Evolutionary conservation across 2,888 invertebrate genomes (phyloP).

Genomic region (Germaria angustata): DNA sequence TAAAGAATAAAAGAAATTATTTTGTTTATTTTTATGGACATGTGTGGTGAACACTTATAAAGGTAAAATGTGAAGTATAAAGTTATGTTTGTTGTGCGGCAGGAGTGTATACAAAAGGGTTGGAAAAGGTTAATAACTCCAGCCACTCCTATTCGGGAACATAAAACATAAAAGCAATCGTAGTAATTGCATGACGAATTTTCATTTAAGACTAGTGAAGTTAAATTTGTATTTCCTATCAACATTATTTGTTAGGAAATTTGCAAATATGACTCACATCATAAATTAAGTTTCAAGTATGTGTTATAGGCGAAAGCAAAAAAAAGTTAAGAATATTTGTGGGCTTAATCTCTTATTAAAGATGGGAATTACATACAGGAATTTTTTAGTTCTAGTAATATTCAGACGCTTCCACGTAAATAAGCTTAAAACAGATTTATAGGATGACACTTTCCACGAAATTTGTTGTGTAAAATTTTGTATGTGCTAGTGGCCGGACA

Average conservation of each 20-base stretch:
- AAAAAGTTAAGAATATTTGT: too few relatives aligned
- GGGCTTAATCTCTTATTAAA: not conserved
- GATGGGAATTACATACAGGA: not conserved
- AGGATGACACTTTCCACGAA: too few relatives aligned
- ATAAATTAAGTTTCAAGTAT: not conserved
- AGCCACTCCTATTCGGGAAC: slow-evolving; percentile 17
- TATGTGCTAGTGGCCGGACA: too few relatives aligned
- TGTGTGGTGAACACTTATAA: slow-evolving; percentile 47
- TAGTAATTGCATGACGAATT: slow-evolving; percentile 33
- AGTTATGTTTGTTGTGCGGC: not conserved
- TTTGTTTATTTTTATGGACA: slow-evolving; percentile 58
- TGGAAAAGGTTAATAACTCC: slow-evolving; percentile 14
- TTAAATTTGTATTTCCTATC: not conserved
- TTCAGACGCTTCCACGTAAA: too few relatives aligned
- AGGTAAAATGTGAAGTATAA: slow-evolving; percentile 28
- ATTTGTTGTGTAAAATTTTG: too few relatives aligned
- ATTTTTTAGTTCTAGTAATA: not conserved
- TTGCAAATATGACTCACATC: not conserved
- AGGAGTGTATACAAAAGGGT: not conserved
- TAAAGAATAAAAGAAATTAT: slow-evolving; percentile 26
- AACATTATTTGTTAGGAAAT: slow-evolving; percentile 9
- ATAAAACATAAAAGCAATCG: not conserved
- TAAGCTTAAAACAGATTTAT: too few relatives aligned
- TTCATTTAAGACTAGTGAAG: not conserved
- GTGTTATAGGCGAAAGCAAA: not conserved